phyloP scores from a whole-genome alignment of 2,113 vertebrate species.

The Antechinus flavipes region DNA sequence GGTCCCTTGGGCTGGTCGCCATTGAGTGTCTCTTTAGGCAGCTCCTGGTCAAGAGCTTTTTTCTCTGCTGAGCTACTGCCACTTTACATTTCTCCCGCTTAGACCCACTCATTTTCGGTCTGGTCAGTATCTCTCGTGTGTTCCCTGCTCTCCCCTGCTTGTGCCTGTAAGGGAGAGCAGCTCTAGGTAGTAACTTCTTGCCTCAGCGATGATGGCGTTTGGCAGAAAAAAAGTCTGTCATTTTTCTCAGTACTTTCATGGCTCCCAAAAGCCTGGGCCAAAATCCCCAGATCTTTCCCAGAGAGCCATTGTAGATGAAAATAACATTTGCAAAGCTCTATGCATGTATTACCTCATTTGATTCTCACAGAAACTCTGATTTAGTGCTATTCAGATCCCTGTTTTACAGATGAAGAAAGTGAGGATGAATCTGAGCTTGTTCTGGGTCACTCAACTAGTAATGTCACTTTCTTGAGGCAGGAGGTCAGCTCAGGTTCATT shows the following conservation, averaged over 20 bases:
- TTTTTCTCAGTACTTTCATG: no score
- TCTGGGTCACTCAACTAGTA: background rate
- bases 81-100: background rate
- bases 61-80: background rate
- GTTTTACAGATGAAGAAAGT: background rate
- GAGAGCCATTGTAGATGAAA: no score
- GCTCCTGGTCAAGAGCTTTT: background rate
- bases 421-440: background rate
- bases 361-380: no score
- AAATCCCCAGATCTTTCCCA: no score
- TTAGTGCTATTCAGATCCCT: no score
- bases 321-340: no score
- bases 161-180: background rate
- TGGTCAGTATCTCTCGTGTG: background rate
- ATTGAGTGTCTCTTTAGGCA: background rate
- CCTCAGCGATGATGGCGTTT: no score
- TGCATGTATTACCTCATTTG: no score
- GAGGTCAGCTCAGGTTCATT: background rate
- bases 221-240: no score
- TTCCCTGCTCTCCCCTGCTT: background rate
- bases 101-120: background rate
- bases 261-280: no score
- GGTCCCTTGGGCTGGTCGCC: background rate
- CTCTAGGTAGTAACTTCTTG: background rate
- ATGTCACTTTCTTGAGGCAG: background rate